Evolutionary conservation across 2,113 vertebrate species (phyloP).

Genomic region (Psophia crepitans): DNA sequence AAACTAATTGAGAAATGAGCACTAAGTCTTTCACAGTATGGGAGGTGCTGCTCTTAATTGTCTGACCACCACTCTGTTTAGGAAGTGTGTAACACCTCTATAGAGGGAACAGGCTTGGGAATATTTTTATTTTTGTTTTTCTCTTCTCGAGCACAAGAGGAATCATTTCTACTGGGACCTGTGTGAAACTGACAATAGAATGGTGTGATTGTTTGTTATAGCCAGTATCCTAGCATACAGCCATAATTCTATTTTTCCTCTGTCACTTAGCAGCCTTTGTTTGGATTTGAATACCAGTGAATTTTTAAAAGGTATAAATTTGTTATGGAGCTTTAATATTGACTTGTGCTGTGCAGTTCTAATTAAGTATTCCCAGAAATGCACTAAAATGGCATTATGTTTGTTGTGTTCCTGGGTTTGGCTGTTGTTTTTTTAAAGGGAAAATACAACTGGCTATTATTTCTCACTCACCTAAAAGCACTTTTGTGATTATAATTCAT

Average conservation of each 20-base stretch:
- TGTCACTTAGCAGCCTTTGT: slow-evolving; percentile 28
- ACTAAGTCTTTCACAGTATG: background rate
- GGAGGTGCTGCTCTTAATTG: background rate
- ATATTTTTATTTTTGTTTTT: background rate
- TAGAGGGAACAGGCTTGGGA: background rate
- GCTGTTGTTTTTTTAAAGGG: background rate
- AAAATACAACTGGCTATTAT: background rate
- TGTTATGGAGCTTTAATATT: slow-evolving; percentile 12
- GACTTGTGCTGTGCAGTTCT: background rate
- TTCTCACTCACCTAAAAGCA: slow-evolving; percentile 29
- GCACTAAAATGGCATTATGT: background rate
- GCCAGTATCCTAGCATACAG: background rate
- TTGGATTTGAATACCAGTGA: background rate
- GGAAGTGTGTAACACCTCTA: background rate
- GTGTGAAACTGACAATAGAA: background rate
- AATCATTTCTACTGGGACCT: background rate
- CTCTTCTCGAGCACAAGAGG: background rate
- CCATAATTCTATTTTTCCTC: background rate
- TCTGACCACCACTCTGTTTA: background rate
- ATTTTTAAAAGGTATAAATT: slow-evolving; percentile 35
- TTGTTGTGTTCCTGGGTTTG: background rate
- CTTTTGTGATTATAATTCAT: background rate
- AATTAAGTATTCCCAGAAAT: slow-evolving; percentile 29
- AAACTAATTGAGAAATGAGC: background rate
- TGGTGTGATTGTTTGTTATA: background rate